These are phyloP conservation scores for Butorides virescens DNA, from an alignment of 2,113 vertebrate genomes.

Conservation along the genomic window DNA sequence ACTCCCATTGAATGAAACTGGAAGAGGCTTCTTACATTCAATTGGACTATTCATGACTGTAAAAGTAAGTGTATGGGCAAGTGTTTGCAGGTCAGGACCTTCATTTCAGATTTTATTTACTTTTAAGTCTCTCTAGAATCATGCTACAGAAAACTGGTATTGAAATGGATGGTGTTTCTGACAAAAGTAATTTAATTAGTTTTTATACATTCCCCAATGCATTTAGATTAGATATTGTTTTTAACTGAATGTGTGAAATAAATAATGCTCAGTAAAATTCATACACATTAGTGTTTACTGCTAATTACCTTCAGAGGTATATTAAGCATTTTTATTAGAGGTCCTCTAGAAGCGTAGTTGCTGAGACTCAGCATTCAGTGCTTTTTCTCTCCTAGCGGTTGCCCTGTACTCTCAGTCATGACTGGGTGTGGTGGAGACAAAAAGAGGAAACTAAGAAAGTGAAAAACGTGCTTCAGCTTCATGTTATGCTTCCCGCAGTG, in stretches of 20 bases:
- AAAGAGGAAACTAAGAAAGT: neutral
- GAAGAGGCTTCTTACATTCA: slow-evolving; percentile 25
- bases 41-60: slow-evolving; percentile 48
- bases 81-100: neutral
- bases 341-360: neutral
- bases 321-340: neutral
- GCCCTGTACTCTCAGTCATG: neutral
- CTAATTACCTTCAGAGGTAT: neutral
- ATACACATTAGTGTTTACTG: neutral
- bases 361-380: neutral
- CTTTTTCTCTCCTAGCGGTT: neutral
- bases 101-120: neutral
- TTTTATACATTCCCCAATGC: neutral
- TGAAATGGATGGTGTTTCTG: neutral
- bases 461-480: neutral
- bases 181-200: neutral
- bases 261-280: neutral
- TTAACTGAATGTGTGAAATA: neutral
- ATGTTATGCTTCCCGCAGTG: neutral
- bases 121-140: neutral
- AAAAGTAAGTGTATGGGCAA: neutral
- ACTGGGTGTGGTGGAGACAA: neutral
- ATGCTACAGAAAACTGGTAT: neutral
- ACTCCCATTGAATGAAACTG: slow-evolving; percentile 23
- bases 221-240: neutral